Evolutionary conservation across 2,113 vertebrate genomes (phyloP), one percentile per base, ranked within the genome.

Genomic region (Otocyon megalotis): DNA sequence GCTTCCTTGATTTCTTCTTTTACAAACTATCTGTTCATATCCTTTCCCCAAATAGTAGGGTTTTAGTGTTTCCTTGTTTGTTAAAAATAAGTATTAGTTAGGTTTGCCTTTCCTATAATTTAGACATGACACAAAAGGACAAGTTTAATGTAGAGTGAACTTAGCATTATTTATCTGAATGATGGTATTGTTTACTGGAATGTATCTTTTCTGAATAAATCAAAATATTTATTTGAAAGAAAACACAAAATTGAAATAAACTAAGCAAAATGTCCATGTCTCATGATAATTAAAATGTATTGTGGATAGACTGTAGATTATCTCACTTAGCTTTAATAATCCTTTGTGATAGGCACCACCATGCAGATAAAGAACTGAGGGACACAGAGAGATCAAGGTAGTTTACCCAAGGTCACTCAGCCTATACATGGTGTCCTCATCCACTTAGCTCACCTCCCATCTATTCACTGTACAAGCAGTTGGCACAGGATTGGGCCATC

Each of bases 51-150:
- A 53, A 62, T 79, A 74, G 24, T 32, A 72, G 19, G 2, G 8
- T 77, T 92, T 88, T 13, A 93, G 79, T 9, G 2, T 76, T 87
- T 90, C 94, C 63, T 91, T 80, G 2, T 69, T 77, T 76, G 8
- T 88, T 89, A 58, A 85, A 92, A 95, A 60, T 91, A 89, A 71
- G 5, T n/a, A 94, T 69, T 74, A 87, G 74, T 84, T 14, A 92
- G 16, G 11, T 81, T 96, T 96, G 54, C 37, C 35, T 94, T 94
- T 92, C 8, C 20, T 72, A 63, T 88, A 90, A 67, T 77, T 91
- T 65, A 93, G 82, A 88, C 85, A 96, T 24, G 32, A 79, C 22
- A 74, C 35, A 84, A 0, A 94, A 19, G 22, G 28, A 82, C 28
- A 89, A 82, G 30, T 71, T 93, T 90, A 83, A 90, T 32, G 80